Percentiles rank a stretch among this genome's conserved stretches.
These are phyloP conservation scores for Lucifuga dentata DNA, from an alignment of 2,113 vertebrate species.

Conservation along the genomic window DNA sequence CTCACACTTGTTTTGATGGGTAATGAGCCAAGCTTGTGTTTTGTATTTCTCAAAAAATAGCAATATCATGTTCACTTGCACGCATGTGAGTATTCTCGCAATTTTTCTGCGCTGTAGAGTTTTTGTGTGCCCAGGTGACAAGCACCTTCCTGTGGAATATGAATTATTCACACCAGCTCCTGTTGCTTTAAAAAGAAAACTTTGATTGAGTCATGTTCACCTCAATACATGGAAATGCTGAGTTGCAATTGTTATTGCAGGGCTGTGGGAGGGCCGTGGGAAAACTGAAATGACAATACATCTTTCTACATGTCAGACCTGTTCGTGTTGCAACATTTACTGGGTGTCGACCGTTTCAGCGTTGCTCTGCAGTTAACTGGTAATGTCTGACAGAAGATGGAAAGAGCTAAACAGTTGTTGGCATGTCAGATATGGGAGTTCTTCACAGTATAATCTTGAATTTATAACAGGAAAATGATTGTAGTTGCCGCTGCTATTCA, in stretches of 20 bases:
- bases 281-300: conserved; percentile 38
- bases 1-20: no score
- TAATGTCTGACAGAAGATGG: conserved; percentile 28
- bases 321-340: conserved; percentile 57
- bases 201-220: conserved; percentile 21
- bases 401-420: conserved; percentile 9
- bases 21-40: no score
- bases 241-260: conserved; percentile 31
- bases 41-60: no score
- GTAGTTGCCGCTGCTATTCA: no score
- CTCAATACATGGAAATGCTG: conserved; percentile 18
- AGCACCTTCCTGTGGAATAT: no score
- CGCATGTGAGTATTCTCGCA: no score
- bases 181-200: conserved; percentile 8
- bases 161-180: neutral
- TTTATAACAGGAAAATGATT: no score
- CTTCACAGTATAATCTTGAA: no score
- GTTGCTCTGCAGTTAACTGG: conserved; percentile 5
- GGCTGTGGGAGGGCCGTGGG: conserved; percentile 55
- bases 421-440: no score
- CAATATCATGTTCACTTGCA: no score
- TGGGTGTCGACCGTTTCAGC: conserved; percentile 50
- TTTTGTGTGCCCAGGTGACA: no score
- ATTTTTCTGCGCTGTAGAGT: no score
- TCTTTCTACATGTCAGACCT: conserved; percentile 50